Base-by-base conservation (phyloP, 2,113 vertebrate genomes). In the Proteles cristata region DNA sequence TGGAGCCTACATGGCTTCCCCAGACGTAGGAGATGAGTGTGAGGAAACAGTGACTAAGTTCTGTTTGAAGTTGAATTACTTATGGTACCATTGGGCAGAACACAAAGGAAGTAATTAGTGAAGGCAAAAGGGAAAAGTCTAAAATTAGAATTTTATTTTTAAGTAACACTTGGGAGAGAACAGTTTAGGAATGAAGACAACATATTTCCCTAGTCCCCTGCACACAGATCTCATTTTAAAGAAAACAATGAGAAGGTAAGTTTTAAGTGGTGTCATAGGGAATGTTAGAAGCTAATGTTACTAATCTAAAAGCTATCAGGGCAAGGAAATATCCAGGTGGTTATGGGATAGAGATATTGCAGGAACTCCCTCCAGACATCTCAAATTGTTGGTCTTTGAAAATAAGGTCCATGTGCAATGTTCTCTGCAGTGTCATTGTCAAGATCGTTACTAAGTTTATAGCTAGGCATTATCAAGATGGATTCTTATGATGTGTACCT, bases 181-280 rank as follows among this genome's bases (percentile, higher is more conserved):
- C 61, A 31, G 76, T 93, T 97, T 87, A 95, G 83, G 45, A 87
- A 80, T 5, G 53, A 86, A 97, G 92, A 96, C 76, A 94, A 53
- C 65, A 28, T 55, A 68, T 58, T 63, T 93, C 77, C 61, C 93
- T 68, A 58, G 90, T 82, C 66, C 74, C 94, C 15, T 17, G 94
- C 39, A n/a, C 76, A 39, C 26, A 2, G 91, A 63, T 94, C 95
- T 97, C 95, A 95, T 97, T 96, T 97, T 61, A 95, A 96, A 93
- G 88, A 86, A 89, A 89, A 97, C 94, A 97, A 55, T 82, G 45
- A 92, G 90, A 82, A 96, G 96, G 94, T 94, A 71, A 66, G 53
- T 71, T 95, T 94, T 88, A 97, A 98, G 93, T 95, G 83, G 87
- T 85, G 83, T 97, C 97, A 50, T 8, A 93, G 98, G 98, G 88